Conservation (phyloP, 2,113 vertebrate species). For the Sprattus sprattus region DNA sequence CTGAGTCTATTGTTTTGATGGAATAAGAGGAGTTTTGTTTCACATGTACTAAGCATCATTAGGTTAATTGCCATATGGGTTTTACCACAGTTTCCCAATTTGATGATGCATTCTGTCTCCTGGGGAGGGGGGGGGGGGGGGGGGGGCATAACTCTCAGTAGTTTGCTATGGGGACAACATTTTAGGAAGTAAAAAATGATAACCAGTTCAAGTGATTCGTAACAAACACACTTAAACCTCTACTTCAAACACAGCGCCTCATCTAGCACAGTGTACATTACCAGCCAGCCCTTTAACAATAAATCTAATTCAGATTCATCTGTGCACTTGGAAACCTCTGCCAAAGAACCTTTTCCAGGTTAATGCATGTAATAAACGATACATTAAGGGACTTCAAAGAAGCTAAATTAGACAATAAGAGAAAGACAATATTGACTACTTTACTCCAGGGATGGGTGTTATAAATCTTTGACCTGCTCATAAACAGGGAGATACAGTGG, state of each 20-base stretch:
- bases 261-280: neutral
- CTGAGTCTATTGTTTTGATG: slow-evolving; percentile 3
- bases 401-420: slow-evolving; percentile 64
- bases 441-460: slow-evolving; percentile 76
- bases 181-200: neutral
- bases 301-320: slow-evolving; percentile 17
- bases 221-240: neutral
- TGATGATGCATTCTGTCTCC: neutral
- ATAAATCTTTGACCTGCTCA: slow-evolving; percentile 86
- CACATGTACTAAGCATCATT: slow-evolving; percentile 13
- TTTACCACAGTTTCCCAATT: slow-evolving; percentile 7
- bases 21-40: slow-evolving; percentile 7
- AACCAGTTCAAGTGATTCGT: neutral
- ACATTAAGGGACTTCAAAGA: slow-evolving; percentile 83
- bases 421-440: slow-evolving; percentile 80
- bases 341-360: slow-evolving; percentile 33
- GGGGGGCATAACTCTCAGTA: neutral
- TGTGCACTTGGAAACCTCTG: slow-evolving; percentile 22
- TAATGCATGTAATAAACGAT: slow-evolving; percentile 76
- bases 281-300: neutral
- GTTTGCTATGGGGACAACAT: neutral
- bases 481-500: slow-evolving; percentile 62
- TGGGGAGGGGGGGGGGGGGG: neutral
- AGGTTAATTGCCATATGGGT: neutral
- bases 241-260: neutral